Evolutionary conservation across 2,888 invertebrate species (phyloP), one percentile per base, ranked within the genome.

Genomic region (Machimus rusticus): DNA sequence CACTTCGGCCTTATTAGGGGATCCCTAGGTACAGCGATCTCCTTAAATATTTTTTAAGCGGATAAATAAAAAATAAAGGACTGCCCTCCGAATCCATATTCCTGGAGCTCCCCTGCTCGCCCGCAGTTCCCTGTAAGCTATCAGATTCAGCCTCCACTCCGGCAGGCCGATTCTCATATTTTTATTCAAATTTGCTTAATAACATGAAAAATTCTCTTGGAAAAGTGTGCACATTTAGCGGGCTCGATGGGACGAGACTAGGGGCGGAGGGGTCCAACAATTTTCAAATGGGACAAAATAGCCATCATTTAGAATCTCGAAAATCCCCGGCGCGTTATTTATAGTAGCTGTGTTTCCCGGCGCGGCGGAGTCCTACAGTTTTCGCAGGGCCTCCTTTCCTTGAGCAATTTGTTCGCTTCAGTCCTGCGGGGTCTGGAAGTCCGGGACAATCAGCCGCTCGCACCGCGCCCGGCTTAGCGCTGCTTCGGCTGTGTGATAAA

Each of bases 111-210:
- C 19, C 23, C 66, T 9, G 19, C 4, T 28, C 66, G 66, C 66
- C 28, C 28, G 9, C 12, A 28, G 9, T 5, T 28, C 57, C n/a
- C 12, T 28, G 2, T 66, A 66, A 78, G 16, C 77, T 19, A 37
- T 77, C 37, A 39, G 78, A 43, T 37, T 19, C 78, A 78, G 6
- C 78, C 43, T 46, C 78, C 23, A 43, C 39, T 39, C 43, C 19
- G 19, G 3, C 23, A 39, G 39, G 77, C 19, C 39, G 19, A 78
- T 78, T 78, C 43, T 39, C 78, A 46, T 78, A 78, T 78, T 78
- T 78, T 78, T 78, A 78, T 78, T 78, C 78, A 78, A 78, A 78
- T 78, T 78, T 78, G 78, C 78, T 78, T 78, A 78, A 78, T 78
- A 78, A 78, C 78, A 78, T 78, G 78, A 78, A 43, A 78, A 78